These are phyloP conservation scores for Cochlearius cochlearius DNA, from an alignment of 2,113 vertebrate species.

Conservation along the genomic window DNA sequence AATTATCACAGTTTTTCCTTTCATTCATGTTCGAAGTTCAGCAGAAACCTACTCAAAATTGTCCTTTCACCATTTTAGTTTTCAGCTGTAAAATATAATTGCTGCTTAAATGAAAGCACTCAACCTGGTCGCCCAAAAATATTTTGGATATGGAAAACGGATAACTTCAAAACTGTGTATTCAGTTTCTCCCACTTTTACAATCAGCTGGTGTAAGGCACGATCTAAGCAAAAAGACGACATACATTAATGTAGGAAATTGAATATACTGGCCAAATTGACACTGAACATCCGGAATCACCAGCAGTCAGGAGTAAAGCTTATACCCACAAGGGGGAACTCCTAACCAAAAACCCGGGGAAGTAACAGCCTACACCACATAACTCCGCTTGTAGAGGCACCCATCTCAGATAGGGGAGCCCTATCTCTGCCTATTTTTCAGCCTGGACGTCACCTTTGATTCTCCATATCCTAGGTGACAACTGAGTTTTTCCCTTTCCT, in stretches of 20 bases:
- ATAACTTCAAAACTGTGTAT: not conserved
- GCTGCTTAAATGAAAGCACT: not conserved
- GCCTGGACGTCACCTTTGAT: not conserved
- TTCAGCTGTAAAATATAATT: not conserved
- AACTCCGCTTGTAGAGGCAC: not conserved
- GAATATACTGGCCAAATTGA: not conserved
- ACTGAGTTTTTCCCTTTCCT: not conserved
- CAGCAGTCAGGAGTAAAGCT: not conserved
- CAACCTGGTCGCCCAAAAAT: rapidly evolving
- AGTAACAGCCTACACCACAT: not conserved
- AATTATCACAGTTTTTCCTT: not conserved
- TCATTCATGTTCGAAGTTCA: not conserved
- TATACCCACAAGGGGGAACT: not conserved
- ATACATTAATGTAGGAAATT: not conserved
- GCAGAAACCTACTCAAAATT: not conserved
- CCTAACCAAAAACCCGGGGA: not conserved
- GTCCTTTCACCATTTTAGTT: not conserved
- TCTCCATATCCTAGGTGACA: not conserved
- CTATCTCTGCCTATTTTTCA: not conserved
- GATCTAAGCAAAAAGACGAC: not conserved
- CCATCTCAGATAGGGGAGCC: not conserved
- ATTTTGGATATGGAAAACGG: not conserved
- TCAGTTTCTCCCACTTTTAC: not conserved
- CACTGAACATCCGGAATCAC: not conserved
- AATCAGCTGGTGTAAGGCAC: not conserved